These are phyloP conservation scores for Coluber constrictor DNA, from an alignment of 2,797 vertebrate genomes.

Conservation along the genomic window DNA sequence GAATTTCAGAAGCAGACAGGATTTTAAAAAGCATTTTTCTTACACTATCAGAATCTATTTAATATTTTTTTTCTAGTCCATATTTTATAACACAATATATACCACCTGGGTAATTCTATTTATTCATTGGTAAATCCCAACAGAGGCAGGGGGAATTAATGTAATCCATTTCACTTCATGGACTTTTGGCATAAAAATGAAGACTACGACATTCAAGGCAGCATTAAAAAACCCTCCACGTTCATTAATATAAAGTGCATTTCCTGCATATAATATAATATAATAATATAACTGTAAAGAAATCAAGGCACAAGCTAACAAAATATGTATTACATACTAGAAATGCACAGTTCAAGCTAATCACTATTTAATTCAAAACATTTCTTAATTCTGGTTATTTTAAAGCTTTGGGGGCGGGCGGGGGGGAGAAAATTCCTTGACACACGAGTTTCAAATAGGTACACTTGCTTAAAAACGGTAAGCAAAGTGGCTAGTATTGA, in stretches of 20 bases:
- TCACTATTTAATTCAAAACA: slow-evolving; percentile 62
- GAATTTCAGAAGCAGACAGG: slow-evolving; percentile 48
- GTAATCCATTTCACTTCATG: slow-evolving; percentile 54
- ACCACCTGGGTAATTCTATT: slow-evolving; percentile 50
- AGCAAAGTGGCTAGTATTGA: slow-evolving; percentile 72
- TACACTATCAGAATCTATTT: slow-evolving; percentile 35
- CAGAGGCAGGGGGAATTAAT: slow-evolving; percentile 24
- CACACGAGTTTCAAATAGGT: slow-evolving; percentile 68
- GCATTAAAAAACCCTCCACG: slow-evolving; percentile 71
- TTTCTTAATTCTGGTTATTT: slow-evolving; percentile 68
- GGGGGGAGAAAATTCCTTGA: slow-evolving; percentile 64
- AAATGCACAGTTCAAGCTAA: slow-evolving; percentile 86
- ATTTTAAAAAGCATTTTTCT: slow-evolving; percentile 41
- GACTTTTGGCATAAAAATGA: slow-evolving; percentile 68
- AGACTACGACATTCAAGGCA: slow-evolving; percentile 72
- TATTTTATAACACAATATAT: slow-evolving; percentile 46
- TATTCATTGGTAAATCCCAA: slow-evolving; percentile 56
- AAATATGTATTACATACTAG: slow-evolving; percentile 80
- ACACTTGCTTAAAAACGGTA: slow-evolving; percentile 70
- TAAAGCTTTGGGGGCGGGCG: slow-evolving; percentile 65
- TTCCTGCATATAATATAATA: slow-evolving; percentile 73
- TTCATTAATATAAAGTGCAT: slow-evolving; percentile 75
- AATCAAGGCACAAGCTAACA: slow-evolving; percentile 80
- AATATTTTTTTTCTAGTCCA: slow-evolving; percentile 27
- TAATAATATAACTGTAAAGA: slow-evolving; percentile 71